These are phyloP conservation scores for Crossocerus cetratus DNA, from an alignment of 2,888 invertebrate species.

Conservation along the genomic window DNA sequence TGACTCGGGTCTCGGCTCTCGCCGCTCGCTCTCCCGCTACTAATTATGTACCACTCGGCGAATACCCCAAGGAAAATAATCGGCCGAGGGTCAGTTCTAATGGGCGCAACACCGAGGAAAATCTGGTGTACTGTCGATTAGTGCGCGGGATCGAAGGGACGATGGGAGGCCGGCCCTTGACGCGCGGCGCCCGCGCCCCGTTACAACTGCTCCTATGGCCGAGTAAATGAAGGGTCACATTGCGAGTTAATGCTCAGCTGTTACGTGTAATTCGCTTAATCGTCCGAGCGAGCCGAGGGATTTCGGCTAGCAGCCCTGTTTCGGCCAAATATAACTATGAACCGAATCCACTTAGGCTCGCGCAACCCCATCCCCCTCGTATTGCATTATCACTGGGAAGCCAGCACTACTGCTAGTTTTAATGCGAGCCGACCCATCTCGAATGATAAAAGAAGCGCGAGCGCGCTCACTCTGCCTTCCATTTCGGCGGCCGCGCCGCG, in stretches of 20 bases:
- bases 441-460: not conserved
- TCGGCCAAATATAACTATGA: not conserved
- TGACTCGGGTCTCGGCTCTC: slow-evolving; percentile 27
- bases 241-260: slow-evolving; percentile 76
- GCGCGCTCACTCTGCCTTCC: not conserved
- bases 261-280: slow-evolving; percentile 76
- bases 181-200: slow-evolving; percentile 38
- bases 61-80: not conserved
- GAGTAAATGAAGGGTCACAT: slow-evolving; percentile 76
- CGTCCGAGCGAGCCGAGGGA: slow-evolving; percentile 65
- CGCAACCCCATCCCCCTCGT: not conserved
- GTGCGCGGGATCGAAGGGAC: slow-evolving; percentile 64
- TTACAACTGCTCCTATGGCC: slow-evolving; percentile 71
- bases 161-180: slow-evolving; percentile 62
- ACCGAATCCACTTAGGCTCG: not conserved
- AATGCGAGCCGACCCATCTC: not conserved
- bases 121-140: slow-evolving; percentile 60
- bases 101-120: slow-evolving; percentile 40
- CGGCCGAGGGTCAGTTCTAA: not conserved
- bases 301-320: slow-evolving; percentile 58
- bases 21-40: not conserved
- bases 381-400: not conserved
- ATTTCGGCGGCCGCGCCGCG: slow-evolving; percentile 14
- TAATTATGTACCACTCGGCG: not conserved
- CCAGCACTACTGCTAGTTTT: not conserved